Conservation (phyloP, 2,888 invertebrate genomes). For the Cantharis flavilabris region DNA sequence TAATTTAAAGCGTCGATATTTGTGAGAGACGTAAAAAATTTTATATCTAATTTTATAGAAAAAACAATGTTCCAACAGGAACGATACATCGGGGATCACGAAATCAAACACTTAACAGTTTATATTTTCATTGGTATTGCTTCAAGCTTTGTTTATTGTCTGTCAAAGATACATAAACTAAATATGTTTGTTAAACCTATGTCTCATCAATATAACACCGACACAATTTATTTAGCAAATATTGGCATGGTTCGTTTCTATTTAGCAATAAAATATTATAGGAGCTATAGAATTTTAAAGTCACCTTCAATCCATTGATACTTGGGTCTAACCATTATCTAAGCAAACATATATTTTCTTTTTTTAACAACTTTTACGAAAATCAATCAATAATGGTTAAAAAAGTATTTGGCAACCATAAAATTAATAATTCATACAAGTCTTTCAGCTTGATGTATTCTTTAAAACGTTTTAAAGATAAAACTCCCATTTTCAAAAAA, state of each 20-base stretch:
- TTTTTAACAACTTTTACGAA: not conserved
- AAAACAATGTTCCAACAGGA: not conserved
- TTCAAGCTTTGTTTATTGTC: not conserved
- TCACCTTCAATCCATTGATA: not conserved
- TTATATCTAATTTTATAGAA: not conserved
- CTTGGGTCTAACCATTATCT: not conserved
- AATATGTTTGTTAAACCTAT: not conserved
- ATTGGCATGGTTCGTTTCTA: not conserved
- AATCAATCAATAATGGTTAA: not conserved
- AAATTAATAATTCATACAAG: not conserved
- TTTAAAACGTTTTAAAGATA: not conserved
- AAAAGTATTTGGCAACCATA: not conserved
- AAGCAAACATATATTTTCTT: not conserved
- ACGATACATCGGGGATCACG: not conserved
- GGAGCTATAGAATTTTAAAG: not conserved
- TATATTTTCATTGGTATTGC: not conserved
- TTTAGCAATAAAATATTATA: not conserved
- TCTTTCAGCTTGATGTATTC: not conserved
- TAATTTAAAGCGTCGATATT: not conserved
- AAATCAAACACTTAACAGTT: not conserved
- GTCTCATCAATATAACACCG: not conserved
- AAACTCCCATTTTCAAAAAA: not conserved
- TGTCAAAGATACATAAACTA: not conserved
- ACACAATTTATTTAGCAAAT: not conserved
- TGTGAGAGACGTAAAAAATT: not conserved